Base-by-base conservation (phyloP, 2,888 invertebrate genomes). In the Chrysolina americana region DNA sequence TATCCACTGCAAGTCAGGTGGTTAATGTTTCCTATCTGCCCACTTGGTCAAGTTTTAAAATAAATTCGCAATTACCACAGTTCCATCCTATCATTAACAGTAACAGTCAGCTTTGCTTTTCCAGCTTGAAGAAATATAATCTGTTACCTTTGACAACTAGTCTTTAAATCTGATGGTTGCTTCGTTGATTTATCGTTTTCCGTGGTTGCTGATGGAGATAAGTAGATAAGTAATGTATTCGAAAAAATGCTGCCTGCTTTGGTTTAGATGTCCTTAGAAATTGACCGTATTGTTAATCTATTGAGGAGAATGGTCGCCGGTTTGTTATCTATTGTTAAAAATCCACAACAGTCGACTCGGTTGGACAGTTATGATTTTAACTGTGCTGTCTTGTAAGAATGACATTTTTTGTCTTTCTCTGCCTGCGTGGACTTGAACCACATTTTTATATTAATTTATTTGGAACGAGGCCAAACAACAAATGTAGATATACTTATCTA, bases 121-220 rank as follows among this genome's bases (percentile, higher is more conserved):
- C 53, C 13, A 21, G 11, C 19, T 53, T 21, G 53, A 53, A 53
- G 53, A 53, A 53, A 53, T 53, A 23, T 21, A 53, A 53, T 53
- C 53, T 53, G 53, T 53, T 53, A 53, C 53, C 21, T 53, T 53
- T 53, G 53, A 23, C 53, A 23, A 53, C 53, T 53, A 21, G 53
- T 53, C 53, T 53, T 53, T 53, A 53, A 53, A 53, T 53, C 53
- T 53, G 53, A 53, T 53, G 21, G 53, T 53, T 21, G 53, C 11
- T 53, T 10, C 11, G 53, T 53, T 53, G 53, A 53, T 23, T 53
- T 53, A 53, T 53, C 53, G 53, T 53, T 53, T 21, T 23, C 28
- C 11, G 53, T 53, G 53, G 53, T 53, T 53, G 19, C 44, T 11
- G 53, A 21, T 53, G 21, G 53, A 53, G 21, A 53, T 53, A 53